Base-by-base conservation (phyloP, 2,888 invertebrate genomes). In the Laothoe populi region DNA sequence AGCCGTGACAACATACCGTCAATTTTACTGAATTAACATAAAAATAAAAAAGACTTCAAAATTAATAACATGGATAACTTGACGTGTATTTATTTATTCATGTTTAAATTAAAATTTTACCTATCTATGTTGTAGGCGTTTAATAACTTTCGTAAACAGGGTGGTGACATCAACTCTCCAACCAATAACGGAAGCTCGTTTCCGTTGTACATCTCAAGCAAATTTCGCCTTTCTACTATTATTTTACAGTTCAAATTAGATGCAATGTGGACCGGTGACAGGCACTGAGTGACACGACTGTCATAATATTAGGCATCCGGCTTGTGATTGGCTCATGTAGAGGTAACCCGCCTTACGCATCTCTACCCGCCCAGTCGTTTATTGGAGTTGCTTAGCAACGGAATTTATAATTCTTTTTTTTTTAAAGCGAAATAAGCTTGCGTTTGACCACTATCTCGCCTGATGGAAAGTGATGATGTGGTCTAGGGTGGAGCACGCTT, bases 271-370 rank as follows among this genome's bases (percentile, higher is more conserved):
- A 10, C 21, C n/a, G 8, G 83, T 88, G 84, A 83, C 83, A 80
- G 76, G 71, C 70, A 73, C 69, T 72, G 78, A 80, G 77, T 89
- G 90, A 88, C 86, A 88, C 81, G 70, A 65, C 48, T 87, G 90
- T 91, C 90, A 90, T 90, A 91, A 87, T 80, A 84, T 73, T 73
- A 78, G 73, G 81, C 83, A 86, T 91, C 89, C 87, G 83, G 79
- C 71, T 71, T 67, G 70, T 77, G 80, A 90, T 90, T 89, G 91
- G 90, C 74, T 69, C 79, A 60, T 49, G 24, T 31, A 64, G 69
- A 71, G 70, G 65, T 60, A 72, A 71, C 72, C 78, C 83, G 79
- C 83, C 82, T 73, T 63, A 60, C 16, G 61, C 46, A 57, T 57
- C 45, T 45, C 10, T 16, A 19, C 26, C 38, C 62, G 62, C 62